Base-by-base conservation (phyloP, 2,797 vertebrate species). In the Mionectes olivaceus region DNA sequence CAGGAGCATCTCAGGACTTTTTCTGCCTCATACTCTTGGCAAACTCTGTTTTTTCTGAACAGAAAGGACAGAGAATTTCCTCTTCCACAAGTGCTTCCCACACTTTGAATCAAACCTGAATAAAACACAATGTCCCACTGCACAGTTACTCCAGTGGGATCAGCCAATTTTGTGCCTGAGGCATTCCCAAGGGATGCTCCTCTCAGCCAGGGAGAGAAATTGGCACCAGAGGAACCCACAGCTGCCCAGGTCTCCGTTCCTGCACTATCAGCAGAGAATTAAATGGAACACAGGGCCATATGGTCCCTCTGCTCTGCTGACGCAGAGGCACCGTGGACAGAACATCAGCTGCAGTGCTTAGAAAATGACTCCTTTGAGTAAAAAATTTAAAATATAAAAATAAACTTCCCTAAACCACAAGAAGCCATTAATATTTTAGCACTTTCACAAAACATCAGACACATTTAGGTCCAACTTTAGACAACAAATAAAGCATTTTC, bases 301-400 rank as follows among this genome's bases (percentile, higher is more conserved):
- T 8, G 65, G 69, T 41, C 75, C 81, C 74, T 24, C 46, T 19
- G 46, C 46, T 7, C 9, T 60, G 49, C 64, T 77, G 22, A 73
- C 8, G 61, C 74, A 83, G 65, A 87, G 39, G 27, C 44, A 27
- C 64, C n/a, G 19, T 10, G 60, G 81, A 90, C 10, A 57, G 18
- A 74, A 77, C 78, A 71, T 75, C 89, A 60, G 87, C 74, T 82
- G 39, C 52, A 41, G 44, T 19, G 63, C 52, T 79, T 69, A 92
- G 73, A 86, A 94, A 95, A 79, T 53, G 2, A 87, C 59, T 87
- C 56, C 35, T 91, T 33, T 19, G 56, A 60, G 80, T 90, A 53
- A 88, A 89, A 73, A 93, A 50, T 33, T 64, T 65, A 82, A 68
- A 52, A 74, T 86, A 74, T 21, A 89, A 76, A 76, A 92, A 89